phyloP scores from a whole-genome alignment of 2,113 vertebrate species.

The Diglossa brunneiventris region DNA sequence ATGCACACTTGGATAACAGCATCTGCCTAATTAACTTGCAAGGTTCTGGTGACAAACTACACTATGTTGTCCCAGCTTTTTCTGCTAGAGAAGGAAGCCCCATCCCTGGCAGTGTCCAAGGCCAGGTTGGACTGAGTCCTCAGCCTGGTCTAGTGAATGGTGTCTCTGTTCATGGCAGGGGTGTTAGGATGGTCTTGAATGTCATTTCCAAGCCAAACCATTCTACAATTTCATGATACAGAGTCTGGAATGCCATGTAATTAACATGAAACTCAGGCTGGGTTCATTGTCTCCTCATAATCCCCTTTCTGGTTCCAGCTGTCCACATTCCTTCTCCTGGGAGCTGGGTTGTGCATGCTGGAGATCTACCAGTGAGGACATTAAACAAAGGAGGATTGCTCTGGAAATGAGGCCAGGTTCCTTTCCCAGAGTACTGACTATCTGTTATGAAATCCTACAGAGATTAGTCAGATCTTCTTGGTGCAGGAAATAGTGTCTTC shows the following conservation, averaged over 20 bases:
- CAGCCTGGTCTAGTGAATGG: not conserved
- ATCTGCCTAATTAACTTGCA: not conserved
- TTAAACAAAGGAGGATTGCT: not conserved
- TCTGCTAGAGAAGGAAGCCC: not conserved
- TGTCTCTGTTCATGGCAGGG: not conserved
- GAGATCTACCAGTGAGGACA: not conserved
- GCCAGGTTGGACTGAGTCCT: not conserved
- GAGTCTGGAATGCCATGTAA: not conserved
- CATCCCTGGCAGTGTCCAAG: not conserved
- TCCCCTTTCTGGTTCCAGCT: not conserved
- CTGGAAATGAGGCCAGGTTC: conserved; percentile 26
- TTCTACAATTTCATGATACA: not conserved
- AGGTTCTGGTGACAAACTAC: not conserved
- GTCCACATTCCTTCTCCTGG: not conserved
- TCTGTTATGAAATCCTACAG: conserved; percentile 13
- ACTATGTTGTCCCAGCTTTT: not conserved
- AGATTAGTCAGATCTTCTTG: conserved; percentile 21
- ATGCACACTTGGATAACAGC: not conserved
- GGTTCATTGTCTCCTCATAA: fast-evolving
- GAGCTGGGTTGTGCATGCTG: not conserved
- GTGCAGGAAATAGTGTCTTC: not conserved
- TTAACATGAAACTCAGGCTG: not conserved
- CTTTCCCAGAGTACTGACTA: conserved; percentile 29
- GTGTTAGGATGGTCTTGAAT: not conserved
- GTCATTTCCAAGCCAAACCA: not conserved